Base-by-base conservation (phyloP, 1,140 invertebrate species). In the Dolichoris vasculosae region DNA sequence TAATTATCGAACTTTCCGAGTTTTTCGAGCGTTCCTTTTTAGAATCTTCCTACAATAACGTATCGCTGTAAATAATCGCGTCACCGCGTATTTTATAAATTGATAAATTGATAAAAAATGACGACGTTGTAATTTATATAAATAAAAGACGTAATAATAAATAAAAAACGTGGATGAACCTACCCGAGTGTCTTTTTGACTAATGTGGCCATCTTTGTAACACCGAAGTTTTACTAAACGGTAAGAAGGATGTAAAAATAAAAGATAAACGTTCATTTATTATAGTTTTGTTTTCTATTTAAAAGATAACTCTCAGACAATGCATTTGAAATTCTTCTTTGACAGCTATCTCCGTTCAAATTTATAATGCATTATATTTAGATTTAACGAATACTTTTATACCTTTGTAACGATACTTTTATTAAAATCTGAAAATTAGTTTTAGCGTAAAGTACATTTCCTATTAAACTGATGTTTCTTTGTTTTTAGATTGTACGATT, bases 301-400 rank as follows among this genome's bases (percentile, higher is more conserved):
- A 3, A 30, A 30, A n/a, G 23, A 64, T 32, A 67, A 30, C 7
- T 3, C 11, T 35, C n/a, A 15, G 20, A 69, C 67, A 38, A 69
- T 69, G 20, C 67, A 38, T 69, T 38, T 69, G 30, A 35, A 67
- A 69, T 35, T 69, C 35, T 69, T 69, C 67, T 38, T 67, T 69
- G 35, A 32, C 17, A 69, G 35, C 2, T 38, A 38, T 38, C 67
- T 35, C 35, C 67, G 35, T 35, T 32, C 0, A 67, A 67, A 63
- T n/a, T 63, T 30, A 67, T 67, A 67, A 67, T 32, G 30, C 9
- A 32, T 67, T 35, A 32, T 67, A 35, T 35, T 32, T 67, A n/a
- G 9, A 35, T 35, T 32, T 35, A 1, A 0, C 63, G 35, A 2
- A 1, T 35, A 67, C 63, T 67, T 67, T 0, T n/a, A 35, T 2